Evolutionary conservation across 2,113 vertebrate genomes (phyloP).

Genomic region (Microcebus lehilahytsara): DNA sequence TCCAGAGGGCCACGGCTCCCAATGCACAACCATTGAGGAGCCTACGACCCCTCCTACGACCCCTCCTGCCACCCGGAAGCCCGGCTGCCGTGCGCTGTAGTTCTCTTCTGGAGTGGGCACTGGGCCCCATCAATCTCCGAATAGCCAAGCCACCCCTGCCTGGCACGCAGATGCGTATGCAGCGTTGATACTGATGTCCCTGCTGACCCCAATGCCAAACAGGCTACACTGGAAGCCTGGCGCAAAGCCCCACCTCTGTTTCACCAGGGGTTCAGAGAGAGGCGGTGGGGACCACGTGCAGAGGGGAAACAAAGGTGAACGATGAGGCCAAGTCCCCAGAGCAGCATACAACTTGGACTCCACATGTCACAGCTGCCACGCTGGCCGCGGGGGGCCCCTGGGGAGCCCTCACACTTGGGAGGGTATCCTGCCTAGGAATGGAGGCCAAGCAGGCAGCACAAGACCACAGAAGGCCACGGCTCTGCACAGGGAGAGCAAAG

Average conservation of each 20-base stretch:
- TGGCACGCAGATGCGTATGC: not conserved
- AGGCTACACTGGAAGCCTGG: rapidly evolving
- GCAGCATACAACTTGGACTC: not conserved
- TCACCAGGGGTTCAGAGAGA: not conserved
- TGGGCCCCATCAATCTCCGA: not conserved
- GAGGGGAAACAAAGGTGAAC: not conserved
- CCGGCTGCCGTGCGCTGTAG: not conserved
- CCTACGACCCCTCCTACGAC: not conserved
- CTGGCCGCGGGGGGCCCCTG: not conserved
- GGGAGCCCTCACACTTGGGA: not conserved
- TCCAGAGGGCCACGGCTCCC: too few relatives aligned
- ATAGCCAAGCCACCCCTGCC: not conserved
- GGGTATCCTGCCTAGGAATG: not conserved
- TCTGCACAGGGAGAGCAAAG: not conserved
- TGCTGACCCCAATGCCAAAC: rapidly evolving
- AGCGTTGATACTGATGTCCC: not conserved
- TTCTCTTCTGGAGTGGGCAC: not conserved
- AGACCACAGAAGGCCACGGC: not conserved
- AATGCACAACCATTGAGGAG: too few relatives aligned
- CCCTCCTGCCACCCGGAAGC: not conserved
- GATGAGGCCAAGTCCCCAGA: not conserved
- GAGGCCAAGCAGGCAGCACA: not conserved
- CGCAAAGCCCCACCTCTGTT: not conserved
- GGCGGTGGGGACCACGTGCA: not conserved
- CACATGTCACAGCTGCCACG: rapidly evolving